A percentile compares a stretch with the other conserved stretches of the same genome.
These are phyloP conservation scores for Nymphicus hollandicus DNA, from an alignment of 2,113 vertebrate species.

Conservation along the genomic window DNA sequence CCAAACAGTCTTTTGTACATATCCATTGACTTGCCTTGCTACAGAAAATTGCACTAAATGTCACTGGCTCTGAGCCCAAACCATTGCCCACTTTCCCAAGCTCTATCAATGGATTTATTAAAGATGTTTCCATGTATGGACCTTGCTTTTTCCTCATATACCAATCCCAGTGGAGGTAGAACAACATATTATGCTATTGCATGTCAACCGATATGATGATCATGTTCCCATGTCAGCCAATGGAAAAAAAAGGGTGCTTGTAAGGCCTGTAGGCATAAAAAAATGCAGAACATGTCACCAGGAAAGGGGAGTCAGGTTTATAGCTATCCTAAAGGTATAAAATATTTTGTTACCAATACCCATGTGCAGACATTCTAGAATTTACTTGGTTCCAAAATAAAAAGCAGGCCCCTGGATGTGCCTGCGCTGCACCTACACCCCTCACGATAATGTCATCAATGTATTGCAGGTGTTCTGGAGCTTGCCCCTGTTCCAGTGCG, in stretches of 20 bases:
- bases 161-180: background rate
- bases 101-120: background rate
- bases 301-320: background rate
- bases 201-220: background rate
- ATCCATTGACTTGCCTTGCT: background rate
- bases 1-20: background rate
- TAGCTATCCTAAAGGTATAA: background rate
- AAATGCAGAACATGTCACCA: background rate
- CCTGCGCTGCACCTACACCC: no score
- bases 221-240: fast-evolving
- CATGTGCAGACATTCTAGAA: background rate
- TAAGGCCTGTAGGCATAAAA: background rate
- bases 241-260: background rate
- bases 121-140: background rate
- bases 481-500: no score
- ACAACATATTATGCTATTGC: background rate
- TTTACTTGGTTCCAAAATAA: background rate
- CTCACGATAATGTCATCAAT: no score
- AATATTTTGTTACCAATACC: background rate
- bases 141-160: background rate
- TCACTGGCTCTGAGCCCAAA: background rate
- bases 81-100: background rate
- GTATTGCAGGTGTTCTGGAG: no score
- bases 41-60: background rate
- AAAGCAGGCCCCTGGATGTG: no score